Base-by-base conservation (phyloP, 2,797 vertebrate genomes). In the Pangasius mekongensis region DNA sequence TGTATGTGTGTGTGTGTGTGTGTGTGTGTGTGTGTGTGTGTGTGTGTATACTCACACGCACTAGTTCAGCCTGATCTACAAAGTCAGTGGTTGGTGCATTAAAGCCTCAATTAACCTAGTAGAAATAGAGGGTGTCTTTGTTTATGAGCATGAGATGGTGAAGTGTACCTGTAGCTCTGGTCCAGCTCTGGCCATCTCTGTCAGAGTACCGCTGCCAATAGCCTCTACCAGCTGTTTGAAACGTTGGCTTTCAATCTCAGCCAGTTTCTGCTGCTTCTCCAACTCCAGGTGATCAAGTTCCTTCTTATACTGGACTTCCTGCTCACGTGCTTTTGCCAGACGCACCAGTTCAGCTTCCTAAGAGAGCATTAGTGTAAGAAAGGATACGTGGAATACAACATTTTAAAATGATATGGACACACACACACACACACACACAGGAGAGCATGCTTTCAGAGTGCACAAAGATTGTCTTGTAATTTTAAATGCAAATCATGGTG, bases 281-380 rank as follows among this genome's bases (percentile, higher is more conserved):
- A 97, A 93, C 39, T 98, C 97, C 93, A 97, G 94, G 0, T 36
- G 52, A 74, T 97, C 94, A 85, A 96, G 92, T 56, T 97, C 92
- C 91, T 94, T 95, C 92, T 94, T 93, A 0, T 97, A 98, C 84
- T 0, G 22, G 74, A 98, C 93, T 91, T 98, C 97, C 90, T 97
- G 96, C 78, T 97, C 95, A 0, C 96, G 95, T 0, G 96, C 96
- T 91, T 97, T 96, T 0, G 91, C 78, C 67, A 98, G 93, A 2
- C 97, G 95, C 76, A 92, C 78, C 8, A 98, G 94, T 94, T 98
- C 97, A 0, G 96, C 95, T 87, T 97, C 97, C 97, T 98, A 80
- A 56, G 71, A 49, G 3, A 54, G 81, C 27, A 43, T 24, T 60
- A 47, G 11, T 47, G 60, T 2, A 4, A 3, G 18, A 76, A 84